phyloP scores from a whole-genome alignment of 1,140 invertebrate genomes.

The Drosophila nebulosa region DNA sequence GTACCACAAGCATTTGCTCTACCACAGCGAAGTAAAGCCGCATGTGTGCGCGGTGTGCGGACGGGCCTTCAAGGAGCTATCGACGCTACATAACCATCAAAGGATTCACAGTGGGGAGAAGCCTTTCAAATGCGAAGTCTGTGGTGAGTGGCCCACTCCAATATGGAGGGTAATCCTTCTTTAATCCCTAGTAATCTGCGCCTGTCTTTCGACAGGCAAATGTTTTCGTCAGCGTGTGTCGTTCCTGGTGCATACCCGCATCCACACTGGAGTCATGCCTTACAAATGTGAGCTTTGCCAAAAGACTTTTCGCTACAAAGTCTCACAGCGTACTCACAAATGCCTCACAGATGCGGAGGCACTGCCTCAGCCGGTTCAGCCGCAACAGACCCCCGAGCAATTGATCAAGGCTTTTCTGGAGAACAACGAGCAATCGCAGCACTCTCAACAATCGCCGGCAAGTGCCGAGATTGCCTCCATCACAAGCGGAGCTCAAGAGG shows the following conservation, averaged over 20 bases:
- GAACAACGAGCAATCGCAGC: conserved; percentile 12
- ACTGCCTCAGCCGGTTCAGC: background rate
- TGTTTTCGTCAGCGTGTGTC: conserved; percentile 92
- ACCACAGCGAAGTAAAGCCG: conserved; percentile 92
- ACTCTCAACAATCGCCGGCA: conserved; percentile 37
- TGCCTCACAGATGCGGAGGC: conserved; percentile 80
- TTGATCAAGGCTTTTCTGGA: conserved; percentile 71
- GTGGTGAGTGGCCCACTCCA: conserved; percentile 86
- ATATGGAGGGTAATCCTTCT: background rate
- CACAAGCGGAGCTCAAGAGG: conserved; percentile 33
- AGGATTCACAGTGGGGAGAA: conserved; percentile 93
- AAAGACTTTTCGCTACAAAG: conserved; percentile 93
- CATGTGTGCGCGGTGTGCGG: conserved; percentile 90
- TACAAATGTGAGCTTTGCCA: conserved; percentile 91
- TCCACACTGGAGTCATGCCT: conserved; percentile 85
- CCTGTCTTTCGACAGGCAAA: conserved; percentile 86
- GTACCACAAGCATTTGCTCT: conserved; percentile 93
- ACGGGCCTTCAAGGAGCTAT: conserved; percentile 92
- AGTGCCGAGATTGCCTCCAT: conserved; percentile 49
- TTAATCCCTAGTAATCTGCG: conserved; percentile 5
- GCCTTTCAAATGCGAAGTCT: conserved; percentile 94
- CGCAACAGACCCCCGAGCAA: conserved; percentile 55
- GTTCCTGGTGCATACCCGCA: conserved; percentile 91
- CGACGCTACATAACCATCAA: conserved; percentile 93
- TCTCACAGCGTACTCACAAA: conserved; percentile 91